Base-by-base conservation (phyloP, 2,888 invertebrate genomes). In the Xylocampa areola region DNA sequence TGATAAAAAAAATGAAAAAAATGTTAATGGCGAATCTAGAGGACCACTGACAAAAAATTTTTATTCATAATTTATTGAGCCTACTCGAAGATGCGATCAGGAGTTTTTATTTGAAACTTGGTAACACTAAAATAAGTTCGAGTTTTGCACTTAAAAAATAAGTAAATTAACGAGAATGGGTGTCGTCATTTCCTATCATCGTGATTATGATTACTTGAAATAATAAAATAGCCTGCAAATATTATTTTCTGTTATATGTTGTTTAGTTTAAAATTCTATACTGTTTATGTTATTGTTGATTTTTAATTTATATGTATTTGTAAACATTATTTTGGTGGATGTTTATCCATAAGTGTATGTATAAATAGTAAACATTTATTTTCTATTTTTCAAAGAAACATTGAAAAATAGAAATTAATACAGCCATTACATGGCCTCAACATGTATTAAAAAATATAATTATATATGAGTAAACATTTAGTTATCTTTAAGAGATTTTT, bases 41-140 rank as follows among this genome's bases (percentile, higher is more conserved):
- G 88, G 88, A 88, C 88, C 88, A 88, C 76, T 68, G 66, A 77
- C 67, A 73, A 82, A 81, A 78, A 81, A 69, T 50, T 86, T 84
- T 84, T 82, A 65, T 81, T 82, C 68, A 63, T 68, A 75, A 76
- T 76, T 73, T 43, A 72, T 72, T 60, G 74, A 70, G 57, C 68
- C 62, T 63, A 66, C 58, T 64, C 48, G 32, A 59, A 37, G 43
- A 52, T 59, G 36, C 35, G 47, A 55, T 52, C 19, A 33, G 33
- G 36, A 47, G 35, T 44, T 49, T 29, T 50, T 58, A 39, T 58
- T 73, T 58, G 13, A 37, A 14, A 50, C 51, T 59, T 53, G 16
- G 32, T 55, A n/a, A n/a, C n/a, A n/a, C n/a, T n/a, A 43, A 51
- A 1, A 37, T 67, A 60, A 67, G 37, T 73, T 70, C 44, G 33